Percentiles rank a stretch among this genome's conserved stretches.
Evolutionary conservation across 2,113 vertebrate species (phyloP).

Genomic region (Sisor rabdophorus): DNA sequence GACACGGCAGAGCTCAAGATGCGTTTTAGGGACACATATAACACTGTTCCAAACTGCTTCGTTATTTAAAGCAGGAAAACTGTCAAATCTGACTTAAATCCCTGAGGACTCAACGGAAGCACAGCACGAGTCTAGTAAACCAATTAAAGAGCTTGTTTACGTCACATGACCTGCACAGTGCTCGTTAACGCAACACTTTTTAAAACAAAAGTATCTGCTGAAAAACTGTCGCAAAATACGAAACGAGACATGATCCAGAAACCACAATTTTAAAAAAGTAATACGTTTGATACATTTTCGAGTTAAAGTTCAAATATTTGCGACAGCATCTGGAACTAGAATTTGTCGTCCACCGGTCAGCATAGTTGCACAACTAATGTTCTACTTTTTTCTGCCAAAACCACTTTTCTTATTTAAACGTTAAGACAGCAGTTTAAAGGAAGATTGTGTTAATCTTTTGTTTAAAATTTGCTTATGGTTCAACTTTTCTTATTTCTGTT

Average conservation of each 20-base stretch:
- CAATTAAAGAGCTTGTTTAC: slow-evolving; percentile 13
- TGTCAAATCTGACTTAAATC: background rate
- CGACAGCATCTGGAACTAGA: too few species aligned
- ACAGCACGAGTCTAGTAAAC: background rate
- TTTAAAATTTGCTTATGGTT: too few species aligned
- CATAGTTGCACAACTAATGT: too few species aligned
- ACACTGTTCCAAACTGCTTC: background rate
- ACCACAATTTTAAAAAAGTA: too few species aligned
- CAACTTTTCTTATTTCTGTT: too few species aligned
- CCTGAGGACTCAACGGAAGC: background rate
- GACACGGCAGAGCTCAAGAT: background rate
- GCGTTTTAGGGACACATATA: background rate
- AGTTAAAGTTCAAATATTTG: too few species aligned
- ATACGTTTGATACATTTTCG: too few species aligned
- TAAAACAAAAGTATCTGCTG: slow-evolving; percentile 26
- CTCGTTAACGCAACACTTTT: background rate
- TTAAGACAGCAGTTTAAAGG: too few species aligned
- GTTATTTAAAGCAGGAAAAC: background rate
- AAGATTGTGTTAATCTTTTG: too few species aligned
- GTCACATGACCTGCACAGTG: slow-evolving; percentile 16
- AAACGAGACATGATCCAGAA: background rate
- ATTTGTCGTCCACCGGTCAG: too few species aligned
- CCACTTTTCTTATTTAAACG: too few species aligned
- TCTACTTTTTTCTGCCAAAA: too few species aligned
- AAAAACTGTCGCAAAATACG: background rate